phyloP scores from a whole-genome alignment of 2,113 vertebrate genomes.

The Andinoacara biseriatus region DNA sequence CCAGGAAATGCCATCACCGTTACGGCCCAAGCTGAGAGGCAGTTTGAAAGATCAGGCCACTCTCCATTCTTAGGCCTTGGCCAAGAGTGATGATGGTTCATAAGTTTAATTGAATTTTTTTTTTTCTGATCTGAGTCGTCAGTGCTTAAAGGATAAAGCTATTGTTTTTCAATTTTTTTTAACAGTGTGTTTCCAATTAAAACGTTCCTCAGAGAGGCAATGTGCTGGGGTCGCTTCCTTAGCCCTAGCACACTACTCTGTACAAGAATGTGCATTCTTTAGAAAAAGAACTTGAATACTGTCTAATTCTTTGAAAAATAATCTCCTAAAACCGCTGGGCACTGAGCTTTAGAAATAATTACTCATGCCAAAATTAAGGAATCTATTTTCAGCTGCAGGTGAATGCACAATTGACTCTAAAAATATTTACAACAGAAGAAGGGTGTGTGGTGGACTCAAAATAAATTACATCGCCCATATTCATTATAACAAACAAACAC shows the following conservation, averaged over 20 bases:
- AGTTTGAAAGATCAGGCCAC: slow-evolving; percentile 34
- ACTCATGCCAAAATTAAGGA: neutral
- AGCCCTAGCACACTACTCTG: neutral
- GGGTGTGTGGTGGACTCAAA: neutral
- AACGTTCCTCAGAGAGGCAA: neutral
- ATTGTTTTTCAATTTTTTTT: neutral
- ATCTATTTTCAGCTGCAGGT: neutral
- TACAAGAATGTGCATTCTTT: neutral
- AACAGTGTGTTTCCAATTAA: neutral
- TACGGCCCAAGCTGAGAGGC: slow-evolving; percentile 48
- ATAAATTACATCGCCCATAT: neutral
- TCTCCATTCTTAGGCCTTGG: slow-evolving; percentile 8
- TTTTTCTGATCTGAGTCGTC: neutral
- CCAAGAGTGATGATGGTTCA: slow-evolving; percentile 31
- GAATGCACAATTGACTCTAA: slow-evolving; percentile 4
- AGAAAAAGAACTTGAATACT: neutral
- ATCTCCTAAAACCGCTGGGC: neutral
- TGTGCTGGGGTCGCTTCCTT: too few species aligned
- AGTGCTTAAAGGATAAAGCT: neutral
- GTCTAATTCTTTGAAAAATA: neutral
- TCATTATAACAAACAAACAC: neutral
- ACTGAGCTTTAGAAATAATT: neutral
- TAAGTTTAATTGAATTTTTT: slow-evolving; percentile 30
- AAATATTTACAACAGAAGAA: neutral
- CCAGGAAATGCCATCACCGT: slow-evolving; percentile 51